Base-by-base conservation (phyloP, 2,888 invertebrate species). In the Zygothrica quintamaculata region DNA sequence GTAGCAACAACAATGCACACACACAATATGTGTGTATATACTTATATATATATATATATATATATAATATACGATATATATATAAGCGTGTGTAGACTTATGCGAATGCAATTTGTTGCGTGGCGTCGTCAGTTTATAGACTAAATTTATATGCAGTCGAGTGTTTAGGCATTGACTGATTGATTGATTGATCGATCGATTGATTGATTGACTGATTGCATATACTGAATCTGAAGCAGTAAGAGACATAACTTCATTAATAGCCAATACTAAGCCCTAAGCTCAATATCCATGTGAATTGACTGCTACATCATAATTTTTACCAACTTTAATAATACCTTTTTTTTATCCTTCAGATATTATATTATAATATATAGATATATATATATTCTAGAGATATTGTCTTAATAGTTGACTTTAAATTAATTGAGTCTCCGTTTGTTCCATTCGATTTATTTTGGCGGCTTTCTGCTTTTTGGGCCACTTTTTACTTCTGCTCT, bases 61-160 rank as follows among this genome's bases (percentile, higher is more conserved):
- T 16, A 52, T 6, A 18, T 11, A 26, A 22, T 22, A 22, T 22
- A 5, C 18, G 18, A 22, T 22, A 1, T 11, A 34, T 6, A 36
- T 15, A 36, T 8, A 58, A 39, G 37, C 33, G 43, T 58, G n/a
- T n/a, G n/a, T n/a, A n/a, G n/a, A n/a, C n/a, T n/a, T n/a, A n/a
- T n/a, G 57, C 36, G 64, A 79, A 75, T 82, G 79, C 79, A 79
- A 82, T 79, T 79, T 75, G 84, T 74, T 65, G 68, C 65, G 34
- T 40, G 65, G 69, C 53, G 34, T 67, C 61, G 53, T 48, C 65
- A 53, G 70, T 74, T 79, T 85, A 79, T 85, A 79, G 84, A 75
- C 85, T 85, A 82, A 82, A 78, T 85, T 85, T 79, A 66, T 78
- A 75, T 82, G 79, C 64, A 66, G 60, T 68, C 55, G 48, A 51